These are phyloP conservation scores for Tetragnatha montana DNA, from an alignment of 2,888 invertebrate species.

Conservation along the genomic window DNA sequence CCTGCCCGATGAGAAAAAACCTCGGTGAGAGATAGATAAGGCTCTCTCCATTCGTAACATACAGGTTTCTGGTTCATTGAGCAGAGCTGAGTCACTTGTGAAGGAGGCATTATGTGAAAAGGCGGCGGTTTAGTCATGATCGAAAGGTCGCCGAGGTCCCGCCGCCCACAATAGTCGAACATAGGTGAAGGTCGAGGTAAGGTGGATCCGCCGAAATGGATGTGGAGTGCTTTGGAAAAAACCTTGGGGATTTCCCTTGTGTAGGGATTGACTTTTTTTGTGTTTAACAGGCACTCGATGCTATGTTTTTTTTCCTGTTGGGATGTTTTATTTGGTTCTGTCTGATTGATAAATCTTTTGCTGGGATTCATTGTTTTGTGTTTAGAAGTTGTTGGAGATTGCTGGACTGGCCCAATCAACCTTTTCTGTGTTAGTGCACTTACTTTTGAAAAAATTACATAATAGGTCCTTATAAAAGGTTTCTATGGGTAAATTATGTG, in stretches of 20 bases:
- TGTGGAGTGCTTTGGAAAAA: no score
- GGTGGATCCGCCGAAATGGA: conserved; percentile 4
- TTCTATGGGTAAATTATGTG: no score
- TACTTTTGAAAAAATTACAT: no score
- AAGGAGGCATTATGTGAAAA: neutral
- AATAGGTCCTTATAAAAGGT: no score
- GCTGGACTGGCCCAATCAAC: no score
- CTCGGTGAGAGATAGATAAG: neutral
- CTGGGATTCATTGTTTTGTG: no score
- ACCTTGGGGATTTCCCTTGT: neutral
- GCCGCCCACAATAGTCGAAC: neutral
- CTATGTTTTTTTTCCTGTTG: neutral
- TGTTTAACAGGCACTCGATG: neutral
- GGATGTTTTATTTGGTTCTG: neutral
- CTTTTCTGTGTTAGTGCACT: no score
- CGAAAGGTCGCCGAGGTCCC: conserved; percentile 19
- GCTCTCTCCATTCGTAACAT: neutral
- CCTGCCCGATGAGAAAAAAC: neutral
- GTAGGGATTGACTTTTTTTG: neutral
- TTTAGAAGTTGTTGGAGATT: no score
- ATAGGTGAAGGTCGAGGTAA: conserved; percentile 25
- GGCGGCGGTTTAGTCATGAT: conserved; percentile 33
- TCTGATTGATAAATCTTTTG: neutral
- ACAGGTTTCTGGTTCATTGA: conserved; percentile 53
- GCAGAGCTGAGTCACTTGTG: conserved; percentile 28